These are phyloP conservation scores for Petrolisthes manimaculis DNA, from an alignment of 2,888 invertebrate genomes.

Conservation along the genomic window DNA sequence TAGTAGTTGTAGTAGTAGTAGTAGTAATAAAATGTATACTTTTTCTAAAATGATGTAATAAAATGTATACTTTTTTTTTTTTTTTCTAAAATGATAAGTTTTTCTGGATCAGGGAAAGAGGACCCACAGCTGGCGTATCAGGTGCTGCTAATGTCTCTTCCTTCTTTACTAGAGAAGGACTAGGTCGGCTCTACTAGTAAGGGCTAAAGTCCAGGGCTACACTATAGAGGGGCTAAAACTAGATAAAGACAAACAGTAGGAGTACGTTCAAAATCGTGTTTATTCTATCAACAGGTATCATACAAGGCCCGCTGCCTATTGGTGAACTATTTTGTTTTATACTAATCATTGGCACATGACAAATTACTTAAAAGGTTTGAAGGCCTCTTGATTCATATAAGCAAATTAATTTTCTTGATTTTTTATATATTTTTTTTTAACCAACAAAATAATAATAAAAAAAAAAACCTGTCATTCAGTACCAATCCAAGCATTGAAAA, in stretches of 20 bases:
- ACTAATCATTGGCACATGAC: constrained; percentile 65
- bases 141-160: constrained; percentile 24
- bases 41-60: not conserved
- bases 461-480: constrained; percentile 57
- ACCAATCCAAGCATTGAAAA: constrained; percentile 48
- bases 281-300: constrained; percentile 64
- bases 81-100: not conserved
- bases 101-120: constrained; percentile 41
- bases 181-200: constrained; percentile 48
- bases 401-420: not conserved
- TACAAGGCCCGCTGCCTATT: constrained; percentile 64
- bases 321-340: constrained; percentile 52
- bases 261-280: constrained; percentile 61
- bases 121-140: constrained; percentile 11
- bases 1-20: no score
- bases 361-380: constrained; percentile 49
- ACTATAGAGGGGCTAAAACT: constrained; percentile 60
- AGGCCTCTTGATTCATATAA: constrained; percentile 55
- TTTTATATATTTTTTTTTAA: constrained; percentile 5
- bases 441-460: constrained; percentile 24
- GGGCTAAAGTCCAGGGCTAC: constrained; percentile 34
- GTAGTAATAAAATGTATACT: no score
- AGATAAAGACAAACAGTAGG: constrained; percentile 63
- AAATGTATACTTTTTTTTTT: no score
- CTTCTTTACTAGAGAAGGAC: constrained; percentile 27